Conservation (phyloP, 2,113 vertebrate species). For the Dendrocopos noguchii region DNA sequence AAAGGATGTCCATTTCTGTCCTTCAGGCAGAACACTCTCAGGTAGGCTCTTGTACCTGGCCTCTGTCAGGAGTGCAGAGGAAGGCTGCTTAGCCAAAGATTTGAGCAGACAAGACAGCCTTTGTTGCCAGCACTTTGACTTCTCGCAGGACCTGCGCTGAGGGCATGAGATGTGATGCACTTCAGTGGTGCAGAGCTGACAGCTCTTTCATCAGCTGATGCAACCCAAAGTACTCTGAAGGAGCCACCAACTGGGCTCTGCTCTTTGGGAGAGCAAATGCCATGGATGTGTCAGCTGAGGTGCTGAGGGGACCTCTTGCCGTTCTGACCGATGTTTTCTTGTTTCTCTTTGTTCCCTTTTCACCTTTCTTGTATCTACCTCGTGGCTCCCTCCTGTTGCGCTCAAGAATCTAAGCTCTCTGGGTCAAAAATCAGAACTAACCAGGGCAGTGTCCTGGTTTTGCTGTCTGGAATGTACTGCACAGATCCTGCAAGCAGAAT, state of each 20-base stretch:
- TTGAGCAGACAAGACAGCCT: not conserved
- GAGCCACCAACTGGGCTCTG: not conserved
- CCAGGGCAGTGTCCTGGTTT: not conserved
- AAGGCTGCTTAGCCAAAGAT: not conserved
- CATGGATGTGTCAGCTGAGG: not conserved
- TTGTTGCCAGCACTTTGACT: not conserved
- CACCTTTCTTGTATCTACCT: not conserved
- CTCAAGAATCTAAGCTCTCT: not conserved
- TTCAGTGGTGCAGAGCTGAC: not conserved
- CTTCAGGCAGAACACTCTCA: not conserved
- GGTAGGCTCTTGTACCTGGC: not conserved
- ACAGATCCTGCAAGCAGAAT: not conserved
- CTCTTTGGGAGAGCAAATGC: not conserved
- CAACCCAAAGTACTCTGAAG: not conserved
- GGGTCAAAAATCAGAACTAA: not conserved
- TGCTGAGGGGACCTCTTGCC: not conserved
- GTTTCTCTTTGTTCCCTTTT: not conserved
- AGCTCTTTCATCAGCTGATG: not conserved
- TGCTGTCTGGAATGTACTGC: not conserved
- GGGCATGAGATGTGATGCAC: not conserved
- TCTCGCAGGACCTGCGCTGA: not conserved
- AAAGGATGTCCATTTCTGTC: not conserved
- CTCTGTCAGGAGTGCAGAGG: not conserved
- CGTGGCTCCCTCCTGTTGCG: not conserved
- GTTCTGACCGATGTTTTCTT: not conserved